Conservation (phyloP, 2,113 vertebrate genomes). For the Erinaceus europaeus region DNA sequence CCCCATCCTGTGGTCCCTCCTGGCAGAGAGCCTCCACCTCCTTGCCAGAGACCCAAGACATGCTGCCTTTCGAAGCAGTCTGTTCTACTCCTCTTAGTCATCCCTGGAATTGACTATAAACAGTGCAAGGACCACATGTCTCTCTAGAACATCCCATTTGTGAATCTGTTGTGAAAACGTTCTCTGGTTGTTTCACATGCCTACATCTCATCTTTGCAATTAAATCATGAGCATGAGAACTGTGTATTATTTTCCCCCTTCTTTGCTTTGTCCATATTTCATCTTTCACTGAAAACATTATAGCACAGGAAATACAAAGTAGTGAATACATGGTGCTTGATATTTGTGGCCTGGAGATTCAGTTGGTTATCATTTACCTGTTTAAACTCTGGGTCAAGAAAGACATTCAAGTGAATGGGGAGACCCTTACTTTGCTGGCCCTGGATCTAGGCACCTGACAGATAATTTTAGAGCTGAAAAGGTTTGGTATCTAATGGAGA, state of each 20-base stretch:
- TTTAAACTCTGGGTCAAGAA: not conserved
- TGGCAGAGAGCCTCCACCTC: slow-evolving; percentile 45
- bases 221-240: not conserved
- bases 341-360: not conserved
- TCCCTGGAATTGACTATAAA: not conserved
- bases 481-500: not conserved
- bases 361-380: not conserved
- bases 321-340: not conserved
- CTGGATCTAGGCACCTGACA: not conserved
- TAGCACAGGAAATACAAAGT: not conserved
- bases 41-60: slow-evolving; percentile 39
- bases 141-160: not conserved
- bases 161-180: slow-evolving; percentile 1
- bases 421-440: not conserved
- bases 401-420: not conserved
- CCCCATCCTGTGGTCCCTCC: slow-evolving; percentile 18
- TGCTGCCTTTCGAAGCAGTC: not conserved
- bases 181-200: not conserved
- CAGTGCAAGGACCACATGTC: slow-evolving; percentile 34
- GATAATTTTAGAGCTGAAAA: not conserved
- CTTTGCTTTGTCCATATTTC: not conserved
- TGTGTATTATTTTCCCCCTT: not conserved
- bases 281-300: not conserved
- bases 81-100: not conserved
- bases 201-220: not conserved